These are phyloP conservation scores for Agonum fuliginosum DNA, from an alignment of 2,888 invertebrate genomes.

Conservation along the genomic window DNA sequence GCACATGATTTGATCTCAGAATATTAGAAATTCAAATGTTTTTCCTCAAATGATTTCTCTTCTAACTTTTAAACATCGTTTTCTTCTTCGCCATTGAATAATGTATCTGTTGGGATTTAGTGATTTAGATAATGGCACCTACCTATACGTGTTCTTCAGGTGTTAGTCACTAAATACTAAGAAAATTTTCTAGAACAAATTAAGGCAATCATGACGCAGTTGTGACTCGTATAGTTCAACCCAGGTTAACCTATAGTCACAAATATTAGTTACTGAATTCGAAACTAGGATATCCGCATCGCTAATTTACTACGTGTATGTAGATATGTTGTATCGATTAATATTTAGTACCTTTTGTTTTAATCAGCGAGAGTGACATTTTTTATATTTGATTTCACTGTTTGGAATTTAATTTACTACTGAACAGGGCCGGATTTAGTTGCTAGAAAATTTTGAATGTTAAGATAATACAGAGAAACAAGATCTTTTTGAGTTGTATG, in stretches of 20 bases:
- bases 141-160: conserved; percentile 34
- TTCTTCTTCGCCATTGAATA: conserved; percentile 10
- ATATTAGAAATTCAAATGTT: background rate
- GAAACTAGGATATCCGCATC: conserved; percentile 27
- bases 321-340: background rate
- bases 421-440: conserved; percentile 24
- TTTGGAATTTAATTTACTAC: background rate
- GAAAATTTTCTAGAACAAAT: conserved; percentile 42
- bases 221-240: conserved; percentile 18
- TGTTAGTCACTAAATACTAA: conserved; percentile 38
- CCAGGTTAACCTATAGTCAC: conserved; percentile 29
- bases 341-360: conserved; percentile 21
- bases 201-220: conserved; percentile 28
- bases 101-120: conserved; percentile 37
- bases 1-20: too few relatives aligned
- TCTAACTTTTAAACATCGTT: background rate
- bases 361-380: conserved; percentile 13
- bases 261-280: background rate
- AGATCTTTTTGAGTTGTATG: too few relatives aligned
- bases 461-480: too few relatives aligned
- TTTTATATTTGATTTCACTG: conserved; percentile 9
- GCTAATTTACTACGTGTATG: conserved; percentile 7
- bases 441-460: too few relatives aligned
- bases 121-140: conserved; percentile 26
- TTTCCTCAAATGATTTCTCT: background rate